These are phyloP conservation scores for Drosophila prolongata DNA, from an alignment of 2,888 invertebrate species.

Conservation along the genomic window DNA sequence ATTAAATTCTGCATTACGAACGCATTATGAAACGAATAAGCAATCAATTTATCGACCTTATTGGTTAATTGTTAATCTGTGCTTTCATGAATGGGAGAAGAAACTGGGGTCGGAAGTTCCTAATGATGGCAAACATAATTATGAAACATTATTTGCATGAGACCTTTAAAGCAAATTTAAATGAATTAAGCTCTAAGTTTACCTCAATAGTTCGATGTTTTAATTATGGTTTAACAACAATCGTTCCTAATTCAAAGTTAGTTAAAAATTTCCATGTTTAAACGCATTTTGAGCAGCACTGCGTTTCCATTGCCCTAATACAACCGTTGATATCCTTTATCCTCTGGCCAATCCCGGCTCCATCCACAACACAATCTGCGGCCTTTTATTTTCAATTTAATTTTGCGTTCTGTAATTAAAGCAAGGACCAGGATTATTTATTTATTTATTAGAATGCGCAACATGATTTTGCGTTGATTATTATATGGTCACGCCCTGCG, in stretches of 20 bases:
- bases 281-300: background rate
- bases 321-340: slow-evolving; percentile 35
- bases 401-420: slow-evolving; percentile 74
- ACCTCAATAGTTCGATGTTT: background rate
- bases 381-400: slow-evolving; percentile 76
- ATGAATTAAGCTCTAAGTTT: background rate
- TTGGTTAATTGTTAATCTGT: background rate
- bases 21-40: background rate
- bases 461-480: slow-evolving; percentile 78
- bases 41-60: background rate
- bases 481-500: slow-evolving; percentile 57
- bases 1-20: background rate
- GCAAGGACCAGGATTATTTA: slow-evolving; percentile 69
- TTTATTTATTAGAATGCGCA: slow-evolving; percentile 77
- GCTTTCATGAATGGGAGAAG: background rate
- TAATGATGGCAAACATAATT: background rate
- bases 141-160: slow-evolving; percentile 1
- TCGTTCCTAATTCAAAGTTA: slow-evolving; percentile 21
- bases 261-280: slow-evolving; percentile 18
- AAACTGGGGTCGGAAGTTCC: background rate
- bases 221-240: background rate
- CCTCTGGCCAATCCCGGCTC: slow-evolving; percentile 29
- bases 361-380: slow-evolving; percentile 43
- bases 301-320: slow-evolving; percentile 24
- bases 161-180: background rate